Percentiles rank a stretch among this genome's conserved stretches.
Conservation (phyloP, 2,797 vertebrate genomes). For the Oreochromis grahami region DNA sequence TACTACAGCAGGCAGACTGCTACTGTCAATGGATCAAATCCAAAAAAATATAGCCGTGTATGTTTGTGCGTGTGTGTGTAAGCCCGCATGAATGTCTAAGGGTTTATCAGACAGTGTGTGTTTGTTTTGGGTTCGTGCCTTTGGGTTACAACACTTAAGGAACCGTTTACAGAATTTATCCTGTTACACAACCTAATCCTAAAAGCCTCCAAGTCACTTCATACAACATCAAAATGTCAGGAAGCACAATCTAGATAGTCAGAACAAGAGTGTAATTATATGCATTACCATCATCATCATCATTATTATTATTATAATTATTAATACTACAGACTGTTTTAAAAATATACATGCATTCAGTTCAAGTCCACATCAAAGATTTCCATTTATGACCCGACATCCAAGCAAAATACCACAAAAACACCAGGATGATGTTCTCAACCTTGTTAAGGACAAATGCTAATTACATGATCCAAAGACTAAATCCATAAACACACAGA, state of each 20-base stretch:
- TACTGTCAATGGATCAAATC: conserved; percentile 37
- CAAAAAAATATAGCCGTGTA: conserved; percentile 13
- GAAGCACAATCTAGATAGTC: conserved; percentile 6
- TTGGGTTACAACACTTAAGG: conserved; percentile 42
- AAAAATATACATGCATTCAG: background rate
- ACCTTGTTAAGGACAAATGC: conserved; percentile 58
- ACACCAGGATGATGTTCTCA: conserved; percentile 15
- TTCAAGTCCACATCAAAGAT: background rate
- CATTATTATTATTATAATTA: background rate
- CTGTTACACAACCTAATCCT: conserved; percentile 68
- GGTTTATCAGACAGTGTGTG: conserved; percentile 21
- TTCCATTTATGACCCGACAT: background rate
- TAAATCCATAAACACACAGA: conserved; percentile 69
- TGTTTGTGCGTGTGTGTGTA: background rate
- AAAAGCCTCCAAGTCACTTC: conserved; percentile 22
- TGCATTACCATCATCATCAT: background rate
- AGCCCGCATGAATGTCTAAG: conserved; percentile 12
- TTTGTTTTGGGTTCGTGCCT: conserved; percentile 42
- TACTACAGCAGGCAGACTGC: conserved; percentile 36
- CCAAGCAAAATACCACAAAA: background rate
- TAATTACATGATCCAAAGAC: conserved; percentile 53
- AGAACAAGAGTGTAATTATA: background rate
- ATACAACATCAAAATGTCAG: conserved; percentile 38
- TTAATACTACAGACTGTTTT: background rate
- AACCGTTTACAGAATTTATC: conserved; percentile 54